Evolutionary conservation across 2,888 invertebrate species (phyloP).

Genomic region (Willowsia nigromaculata): DNA sequence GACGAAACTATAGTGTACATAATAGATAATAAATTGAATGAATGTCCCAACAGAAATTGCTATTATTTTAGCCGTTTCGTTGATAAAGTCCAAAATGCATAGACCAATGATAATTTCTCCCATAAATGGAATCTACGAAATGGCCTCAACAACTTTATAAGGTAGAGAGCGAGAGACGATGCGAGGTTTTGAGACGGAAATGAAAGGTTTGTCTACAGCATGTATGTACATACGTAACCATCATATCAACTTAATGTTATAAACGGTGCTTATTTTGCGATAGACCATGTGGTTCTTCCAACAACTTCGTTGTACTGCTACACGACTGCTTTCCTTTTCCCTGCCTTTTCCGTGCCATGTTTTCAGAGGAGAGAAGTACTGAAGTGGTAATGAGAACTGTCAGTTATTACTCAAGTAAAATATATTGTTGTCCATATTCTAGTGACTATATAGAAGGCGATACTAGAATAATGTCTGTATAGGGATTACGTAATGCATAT

Average conservation of each 20-base stretch:
- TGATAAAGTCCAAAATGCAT: slow-evolving; percentile 30
- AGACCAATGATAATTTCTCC: slow-evolving; percentile 36
- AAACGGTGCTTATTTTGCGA: background rate
- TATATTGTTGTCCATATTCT: slow-evolving; percentile 42
- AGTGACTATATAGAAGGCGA: background rate
- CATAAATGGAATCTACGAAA: slow-evolving; percentile 41
- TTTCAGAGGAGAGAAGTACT: slow-evolving; percentile 54
- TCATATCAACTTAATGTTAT: too few relatives aligned
- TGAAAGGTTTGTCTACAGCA: slow-evolving; percentile 53
- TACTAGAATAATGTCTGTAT: background rate
- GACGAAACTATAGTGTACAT: background rate
- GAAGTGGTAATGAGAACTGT: slow-evolving; percentile 71
- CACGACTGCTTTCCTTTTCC: background rate
- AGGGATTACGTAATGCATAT: background rate
- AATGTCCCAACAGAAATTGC: slow-evolving; percentile 20
- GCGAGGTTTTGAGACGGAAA: slow-evolving; percentile 61
- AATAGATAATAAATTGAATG: slow-evolving; percentile 44
- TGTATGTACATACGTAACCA: background rate
- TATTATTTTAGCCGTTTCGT: slow-evolving; percentile 22
- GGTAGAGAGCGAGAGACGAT: background rate
- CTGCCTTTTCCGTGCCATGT: slow-evolving; percentile 28
- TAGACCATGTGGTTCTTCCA: background rate
- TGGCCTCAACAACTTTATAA: slow-evolving; percentile 10
- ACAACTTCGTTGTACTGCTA: background rate
- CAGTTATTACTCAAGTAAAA: slow-evolving; percentile 67